Evolutionary conservation across 2,888 invertebrate genomes (phyloP).

Genomic region (Iphiclides podalirius): DNA sequence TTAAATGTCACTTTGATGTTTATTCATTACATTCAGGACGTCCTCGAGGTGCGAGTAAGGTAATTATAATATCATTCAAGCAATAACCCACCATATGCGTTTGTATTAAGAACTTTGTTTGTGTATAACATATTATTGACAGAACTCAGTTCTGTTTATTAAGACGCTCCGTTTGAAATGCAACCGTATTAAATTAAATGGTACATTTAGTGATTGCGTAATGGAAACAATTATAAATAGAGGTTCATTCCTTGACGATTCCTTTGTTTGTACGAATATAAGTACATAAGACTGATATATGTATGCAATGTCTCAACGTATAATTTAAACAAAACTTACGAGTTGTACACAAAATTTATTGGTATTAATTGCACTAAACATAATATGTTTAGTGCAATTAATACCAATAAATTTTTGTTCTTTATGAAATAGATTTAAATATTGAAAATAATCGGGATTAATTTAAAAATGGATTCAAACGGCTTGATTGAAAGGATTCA

Average conservation of each 20-base stretch:
- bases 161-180: slow-evolving; percentile 6
- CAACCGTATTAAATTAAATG: background rate
- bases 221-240: background rate
- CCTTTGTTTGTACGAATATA: background rate
- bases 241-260: background rate
- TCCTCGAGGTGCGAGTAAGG: slow-evolving; percentile 15
- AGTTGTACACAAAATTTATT: too few species aligned
- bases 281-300: background rate
- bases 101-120: background rate
- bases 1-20: slow-evolving; percentile 16
- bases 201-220: background rate
- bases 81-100: background rate
- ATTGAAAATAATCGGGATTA: too few species aligned
- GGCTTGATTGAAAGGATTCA: too few species aligned
- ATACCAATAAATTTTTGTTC: too few species aligned
- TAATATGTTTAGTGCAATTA: too few species aligned
- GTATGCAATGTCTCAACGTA: too few species aligned
- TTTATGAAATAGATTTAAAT: too few species aligned
- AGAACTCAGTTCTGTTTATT: background rate
- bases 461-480: too few species aligned
- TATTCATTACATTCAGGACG: slow-evolving; percentile 15
- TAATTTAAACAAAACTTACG: background rate
- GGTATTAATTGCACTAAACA: too few species aligned
- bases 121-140: background rate
- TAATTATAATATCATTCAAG: background rate